Percentiles rank a stretch among this genome's conserved stretches.
Evolutionary conservation across 2,797 vertebrate species (phyloP).

Genomic region (Cyclopterus lumpus): DNA sequence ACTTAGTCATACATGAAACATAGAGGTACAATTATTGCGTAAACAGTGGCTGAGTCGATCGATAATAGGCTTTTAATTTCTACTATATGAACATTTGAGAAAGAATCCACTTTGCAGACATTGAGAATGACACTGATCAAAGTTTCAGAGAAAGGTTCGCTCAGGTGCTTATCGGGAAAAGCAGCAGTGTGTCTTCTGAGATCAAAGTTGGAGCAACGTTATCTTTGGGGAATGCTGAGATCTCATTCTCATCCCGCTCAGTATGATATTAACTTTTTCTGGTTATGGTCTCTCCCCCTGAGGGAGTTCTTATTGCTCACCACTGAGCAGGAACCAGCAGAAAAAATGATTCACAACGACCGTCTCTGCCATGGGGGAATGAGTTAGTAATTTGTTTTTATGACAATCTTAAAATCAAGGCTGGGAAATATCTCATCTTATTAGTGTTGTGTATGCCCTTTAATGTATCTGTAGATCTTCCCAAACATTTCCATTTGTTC

Average conservation of each 20-base stretch:
- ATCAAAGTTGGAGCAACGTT: slow-evolving; percentile 24
- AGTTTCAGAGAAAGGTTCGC: neutral
- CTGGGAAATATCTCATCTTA: slow-evolving; percentile 32
- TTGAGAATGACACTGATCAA: neutral
- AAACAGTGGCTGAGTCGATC: neutral
- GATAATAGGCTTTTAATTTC: neutral
- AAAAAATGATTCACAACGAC: slow-evolving; percentile 53
- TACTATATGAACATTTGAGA: neutral
- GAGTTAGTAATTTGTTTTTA: slow-evolving; percentile 32
- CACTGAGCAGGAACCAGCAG: slow-evolving; percentile 29
- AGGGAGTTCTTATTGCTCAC: slow-evolving; percentile 55
- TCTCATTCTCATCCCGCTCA: slow-evolving; percentile 36
- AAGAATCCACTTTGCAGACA: neutral
- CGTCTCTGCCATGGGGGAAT: slow-evolving; percentile 27
- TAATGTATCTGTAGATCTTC: slow-evolving; percentile 28
- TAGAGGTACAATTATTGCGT: neutral
- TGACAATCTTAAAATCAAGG: slow-evolving; percentile 28
- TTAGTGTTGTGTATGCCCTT: slow-evolving; percentile 8
- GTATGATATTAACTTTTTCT: slow-evolving; percentile 57
- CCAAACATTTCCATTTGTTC: slow-evolving; percentile 48
- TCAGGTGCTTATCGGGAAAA: neutral
- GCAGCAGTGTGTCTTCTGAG: neutral
- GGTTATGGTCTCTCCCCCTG: slow-evolving; percentile 54
- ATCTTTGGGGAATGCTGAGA: slow-evolving; percentile 19
- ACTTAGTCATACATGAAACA: slow-evolving; percentile 58